Base-by-base conservation (phyloP, 1,140 invertebrate species). In the Cotesia chilonis region DNA sequence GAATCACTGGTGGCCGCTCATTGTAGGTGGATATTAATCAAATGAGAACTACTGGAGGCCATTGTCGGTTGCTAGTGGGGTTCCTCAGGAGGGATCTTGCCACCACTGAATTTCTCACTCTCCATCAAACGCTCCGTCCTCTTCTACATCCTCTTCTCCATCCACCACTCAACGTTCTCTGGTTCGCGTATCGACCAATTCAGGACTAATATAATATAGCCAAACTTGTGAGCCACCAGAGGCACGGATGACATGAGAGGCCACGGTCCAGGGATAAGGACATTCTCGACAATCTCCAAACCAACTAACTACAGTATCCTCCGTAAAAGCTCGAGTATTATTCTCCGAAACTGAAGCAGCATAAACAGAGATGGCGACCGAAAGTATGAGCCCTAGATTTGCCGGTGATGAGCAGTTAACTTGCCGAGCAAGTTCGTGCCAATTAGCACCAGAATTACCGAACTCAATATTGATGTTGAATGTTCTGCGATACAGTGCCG, bases 21-120 rank as follows among this genome's bases (percentile, higher is more conserved):
- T 85, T 84, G 84, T 85, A 82, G 83, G 80, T 72, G 82, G 80
- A 77, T 86, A 86, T 86, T 84, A 86, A 86, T 85, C 83, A 86
- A 85, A 84, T 86, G 84, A 85, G 83, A 85, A 85, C 84, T 84
- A 84, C 83, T 84, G 83, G 72, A 71, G 77, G 75, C 82, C 79
- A 83, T 84, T 84, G 83, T 83, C 78, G 80, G 77, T 60, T 73
- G 72, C 76, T 79, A 75, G 77, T 80, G 76, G 80, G 79, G 78
- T 77, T 80, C 78, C 77, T 72, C 63, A 17, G 47, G 35, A 59
- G 67, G 75, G 73, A 70, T 73, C 72, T 57, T 66, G 36, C 52
- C 36, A 60, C 55, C 38, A 38, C 35, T 36, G 52, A 54, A 63
- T 37, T 12, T 35, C 65, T 51, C 65, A 10, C 12, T 12, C 20